Percentiles rank a stretch among this genome's conserved stretches.
Conservation (phyloP, 2,113 vertebrate species). For the Chlorocebus sabaeus region DNA sequence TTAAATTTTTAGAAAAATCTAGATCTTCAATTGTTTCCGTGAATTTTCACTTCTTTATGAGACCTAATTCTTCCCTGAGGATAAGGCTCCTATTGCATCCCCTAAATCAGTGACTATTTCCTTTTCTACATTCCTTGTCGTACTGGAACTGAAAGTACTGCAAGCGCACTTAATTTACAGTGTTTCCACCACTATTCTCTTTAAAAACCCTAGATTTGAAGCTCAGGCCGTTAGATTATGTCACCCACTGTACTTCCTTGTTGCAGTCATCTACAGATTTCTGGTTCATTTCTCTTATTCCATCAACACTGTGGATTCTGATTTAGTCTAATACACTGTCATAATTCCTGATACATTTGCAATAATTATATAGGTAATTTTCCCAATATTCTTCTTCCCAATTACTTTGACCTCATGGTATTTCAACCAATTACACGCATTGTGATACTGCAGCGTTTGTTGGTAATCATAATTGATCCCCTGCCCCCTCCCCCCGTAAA, state of each 20-base stretch:
- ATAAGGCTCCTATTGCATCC: too few species aligned
- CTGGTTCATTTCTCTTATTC: background rate
- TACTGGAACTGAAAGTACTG: background rate
- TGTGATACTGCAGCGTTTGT: background rate
- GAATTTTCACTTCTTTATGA: background rate
- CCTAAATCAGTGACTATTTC: background rate
- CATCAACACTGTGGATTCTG: background rate
- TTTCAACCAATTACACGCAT: background rate
- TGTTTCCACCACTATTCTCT: background rate
- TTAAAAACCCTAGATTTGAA: background rate
- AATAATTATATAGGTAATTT: background rate
- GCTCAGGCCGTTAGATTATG: background rate
- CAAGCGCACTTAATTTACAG: background rate
- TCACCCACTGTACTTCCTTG: rapidly evolving
- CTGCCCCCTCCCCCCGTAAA: rapidly evolving
- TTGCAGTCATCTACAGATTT: background rate
- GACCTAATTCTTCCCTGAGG: background rate
- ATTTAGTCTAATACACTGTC: background rate
- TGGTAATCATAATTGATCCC: background rate
- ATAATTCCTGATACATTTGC: background rate
- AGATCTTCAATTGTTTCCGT: background rate
- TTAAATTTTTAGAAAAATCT: background rate
- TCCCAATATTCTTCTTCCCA: background rate
- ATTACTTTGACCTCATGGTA: background rate
- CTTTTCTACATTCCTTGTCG: background rate